Evolutionary conservation across 2,797 vertebrate species (phyloP), one percentile per base, ranked within the genome.

Genomic region (Arnoldichthys spilopterus): DNA sequence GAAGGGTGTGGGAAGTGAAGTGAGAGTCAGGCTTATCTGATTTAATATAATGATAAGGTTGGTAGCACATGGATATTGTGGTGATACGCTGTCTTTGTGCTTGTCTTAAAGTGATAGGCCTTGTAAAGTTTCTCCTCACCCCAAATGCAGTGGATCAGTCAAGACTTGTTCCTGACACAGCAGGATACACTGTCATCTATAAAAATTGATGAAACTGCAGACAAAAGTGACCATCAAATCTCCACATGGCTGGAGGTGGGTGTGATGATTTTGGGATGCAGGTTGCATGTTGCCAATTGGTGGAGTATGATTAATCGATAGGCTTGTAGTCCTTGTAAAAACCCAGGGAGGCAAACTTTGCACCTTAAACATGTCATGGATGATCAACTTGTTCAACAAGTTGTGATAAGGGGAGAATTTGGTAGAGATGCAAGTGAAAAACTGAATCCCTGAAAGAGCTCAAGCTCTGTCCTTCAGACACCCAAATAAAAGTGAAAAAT

Each of bases 41-140:
- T 61, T 32, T 61, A 61, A 61, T 32, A 61, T 61, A 61, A 61
- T 20, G 26, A 32, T 30, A 30, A 32, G 58, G 58, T 61, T 32
- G 7, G 20, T 15, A 61, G 58, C 28, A 32, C 28, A 61, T 20
- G 26, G 58, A 6, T 18, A n/a, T 18, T 61, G 58, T 58, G 15
- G 16, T 30, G 58, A 61, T 32, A 18, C 28, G 16, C 28, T 15
- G 15, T 32, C 22, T 59, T 30, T 12, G 9, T n/a, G 56, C 58
- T n/a, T 61, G 28, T 18, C 58, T 59, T 30, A 28, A 59, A 59
- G 58, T 6, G 22, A 56, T 9, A 54, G 16, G 53, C 7, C 16
- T 1, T 22, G 11, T 7, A 54, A 54, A 54, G 24, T 45, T n/a
- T 51, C 4, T 6, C 20, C 20, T 53, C 20, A 51, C n/a, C n/a